Base-by-base conservation (phyloP, 2,113 vertebrate species). In the Echinops telfairi region DNA sequence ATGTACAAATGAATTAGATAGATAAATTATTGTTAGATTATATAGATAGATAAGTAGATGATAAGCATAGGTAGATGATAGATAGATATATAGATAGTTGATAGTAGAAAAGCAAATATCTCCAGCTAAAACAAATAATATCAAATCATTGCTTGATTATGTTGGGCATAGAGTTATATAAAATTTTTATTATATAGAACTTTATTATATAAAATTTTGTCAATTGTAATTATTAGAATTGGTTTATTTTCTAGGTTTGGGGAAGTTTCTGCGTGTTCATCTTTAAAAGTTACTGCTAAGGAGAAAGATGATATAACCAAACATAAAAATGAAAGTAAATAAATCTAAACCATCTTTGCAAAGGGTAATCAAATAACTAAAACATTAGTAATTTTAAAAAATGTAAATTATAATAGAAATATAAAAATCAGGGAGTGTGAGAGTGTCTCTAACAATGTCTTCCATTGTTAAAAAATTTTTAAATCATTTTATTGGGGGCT, bases 121-220 rank as follows among this genome's bases (percentile, higher is more conserved):
- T 92, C 90, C 90, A 84, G 83, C 57, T 95, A 90, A 88, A 94
- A 94, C 93, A 87, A 93, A 86, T 47, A 31, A 84, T 6, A 11
- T 29, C 68, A 90, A 94, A 88, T 81, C 86, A 94, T 29, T 33
- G 15, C 58, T 89, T 94, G 68, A 91, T 82, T 66, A 97, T 81
- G 76, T 31, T 89, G 31, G 66, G 64, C 25, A 77, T 81, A 64
- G n/a, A 84, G 87, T 85, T 91, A 94, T 60, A 68, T 31, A 90
- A 2, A 73, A 11, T 2, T 53, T 8, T 53, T 47, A 10, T 53
- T 53, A 53, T 14, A 12, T 53, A 53, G 47, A 8, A 53, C 47
- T 12, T 53, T 53, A 53, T 53, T 53, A 53, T 53, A 53, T 53
- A 14, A 53, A 53, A 53, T 22, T 62, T 86, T 92, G 2, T 95